Evolutionary conservation across 2,113 vertebrate species (phyloP).

Genomic region (Heloderma charlesbogerti): DNA sequence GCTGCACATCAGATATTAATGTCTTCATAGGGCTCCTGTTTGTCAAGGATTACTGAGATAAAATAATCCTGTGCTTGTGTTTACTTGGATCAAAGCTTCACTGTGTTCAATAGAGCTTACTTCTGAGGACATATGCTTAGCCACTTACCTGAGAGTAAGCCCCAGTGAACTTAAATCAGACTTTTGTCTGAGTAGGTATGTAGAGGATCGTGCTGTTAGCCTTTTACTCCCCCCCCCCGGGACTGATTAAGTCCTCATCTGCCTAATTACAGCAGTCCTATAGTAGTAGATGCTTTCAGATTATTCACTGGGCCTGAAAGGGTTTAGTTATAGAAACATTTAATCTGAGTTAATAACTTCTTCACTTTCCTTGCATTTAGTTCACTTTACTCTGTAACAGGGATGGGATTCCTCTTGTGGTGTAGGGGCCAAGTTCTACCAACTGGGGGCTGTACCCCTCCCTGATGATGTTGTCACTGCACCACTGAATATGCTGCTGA

Average conservation of each 20-base stretch:
- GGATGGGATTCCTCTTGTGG: no score
- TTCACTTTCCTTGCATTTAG: background rate
- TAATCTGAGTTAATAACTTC: background rate
- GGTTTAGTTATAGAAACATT: background rate
- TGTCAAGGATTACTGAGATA: background rate
- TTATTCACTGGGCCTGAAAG: background rate
- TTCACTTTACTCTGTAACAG: background rate
- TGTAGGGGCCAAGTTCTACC: background rate
- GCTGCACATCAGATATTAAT: background rate
- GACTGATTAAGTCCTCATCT: background rate
- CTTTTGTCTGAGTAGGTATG: background rate
- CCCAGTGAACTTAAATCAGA: background rate
- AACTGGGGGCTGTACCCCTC: no score
- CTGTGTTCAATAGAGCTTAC: background rate
- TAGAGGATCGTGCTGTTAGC: background rate
- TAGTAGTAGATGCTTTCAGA: background rate
- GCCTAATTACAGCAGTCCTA: background rate
- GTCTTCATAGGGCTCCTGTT: background rate
- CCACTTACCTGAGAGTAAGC: background rate
- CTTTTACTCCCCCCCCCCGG: background rate
- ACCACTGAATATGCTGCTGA: no score
- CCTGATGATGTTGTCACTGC: no score
- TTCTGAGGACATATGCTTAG: background rate
- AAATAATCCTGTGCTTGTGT: background rate
- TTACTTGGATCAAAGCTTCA: background rate